Base-by-base conservation (phyloP, 2,797 vertebrate genomes). In the Calcarius lapponicus region DNA sequence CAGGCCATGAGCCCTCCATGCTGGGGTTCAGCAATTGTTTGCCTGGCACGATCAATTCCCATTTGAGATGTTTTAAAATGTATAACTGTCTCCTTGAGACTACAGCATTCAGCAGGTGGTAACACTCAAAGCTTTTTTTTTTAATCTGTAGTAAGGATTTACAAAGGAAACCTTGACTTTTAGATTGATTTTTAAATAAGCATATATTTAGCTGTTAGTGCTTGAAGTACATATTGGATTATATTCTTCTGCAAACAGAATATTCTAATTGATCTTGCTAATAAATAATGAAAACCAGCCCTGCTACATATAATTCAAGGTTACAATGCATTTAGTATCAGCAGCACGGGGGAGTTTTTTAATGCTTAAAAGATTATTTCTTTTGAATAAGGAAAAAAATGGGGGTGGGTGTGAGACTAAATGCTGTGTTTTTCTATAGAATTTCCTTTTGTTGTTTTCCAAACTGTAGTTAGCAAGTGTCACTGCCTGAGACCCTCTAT, bases 251-350 rank as follows among this genome's bases (percentile, higher is more conserved):
- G 95, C 94, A 96, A 97, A 97, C 95, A 95, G 94, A 86, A 88
- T 90, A 96, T 97, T 98, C 97, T 98, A 98, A 98, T 98, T 98
- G 98, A 98, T 98, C 96, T 79, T 65, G 73, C 95, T 97, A 96
- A 97, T 97, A 95, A 98, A 97, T 97, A 97, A 96, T 91, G 82
- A 95, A 97, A 96, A 95, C 83, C 80, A 73, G 80, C 93, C 71
- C 84, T 93, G 93, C 90, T 94, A 92, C 96, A 65, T 96, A 67
- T 91, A 93, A 97, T 94, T 98, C 98, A 98, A 98, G 98, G 97
- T 98, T 97, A 97, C 93, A 83, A 73, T 80, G 56, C 79, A 53
- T 90, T 92, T 92, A 93, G 78, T 90, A 78, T 80, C 51, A 65
- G 89, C 71, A 75, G 75, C 79, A 34, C 86, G 25, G 66, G 92